Evolutionary conservation across 1,140 invertebrate species (phyloP).

Genomic region (Adoxophyes honmai): DNA sequence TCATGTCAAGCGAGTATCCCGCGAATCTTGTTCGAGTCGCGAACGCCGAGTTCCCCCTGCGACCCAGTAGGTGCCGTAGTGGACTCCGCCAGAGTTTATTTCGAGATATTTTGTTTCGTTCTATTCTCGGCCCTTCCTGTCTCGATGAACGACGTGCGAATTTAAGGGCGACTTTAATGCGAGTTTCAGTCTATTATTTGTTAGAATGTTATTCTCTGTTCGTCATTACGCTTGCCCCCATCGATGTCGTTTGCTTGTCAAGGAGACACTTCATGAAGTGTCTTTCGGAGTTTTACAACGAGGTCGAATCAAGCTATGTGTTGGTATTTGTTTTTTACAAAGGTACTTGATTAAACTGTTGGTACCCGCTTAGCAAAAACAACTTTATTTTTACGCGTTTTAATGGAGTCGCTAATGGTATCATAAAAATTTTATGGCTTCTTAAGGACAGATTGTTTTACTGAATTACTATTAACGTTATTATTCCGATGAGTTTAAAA

Average conservation of each 20-base stretch:
- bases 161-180: constrained; percentile 54
- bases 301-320: neutral
- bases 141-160: constrained; percentile 60
- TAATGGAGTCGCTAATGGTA: too few relatives aligned
- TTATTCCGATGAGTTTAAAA: too few relatives aligned
- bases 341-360: too few relatives aligned
- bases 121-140: constrained; percentile 70
- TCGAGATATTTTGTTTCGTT: constrained; percentile 65
- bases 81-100: constrained; percentile 58
- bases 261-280: constrained; percentile 5
- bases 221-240: neutral
- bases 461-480: too few relatives aligned
- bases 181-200: constrained; percentile 20
- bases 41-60: constrained; percentile 5
- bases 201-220: constrained; percentile 11
- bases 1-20: neutral
- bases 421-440: too few relatives aligned
- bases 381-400: too few relatives aligned
- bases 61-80: constrained; percentile 29
- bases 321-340: too few relatives aligned
- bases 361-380: too few relatives aligned
- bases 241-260: constrained; percentile 9
- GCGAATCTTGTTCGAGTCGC: constrained; percentile 3
- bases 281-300: neutral
- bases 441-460: too few relatives aligned